Evolutionary conservation across 2,113 vertebrate genomes (phyloP), one percentile per base, ranked within the genome.

Genomic region (Pelecanus crispus): DNA sequence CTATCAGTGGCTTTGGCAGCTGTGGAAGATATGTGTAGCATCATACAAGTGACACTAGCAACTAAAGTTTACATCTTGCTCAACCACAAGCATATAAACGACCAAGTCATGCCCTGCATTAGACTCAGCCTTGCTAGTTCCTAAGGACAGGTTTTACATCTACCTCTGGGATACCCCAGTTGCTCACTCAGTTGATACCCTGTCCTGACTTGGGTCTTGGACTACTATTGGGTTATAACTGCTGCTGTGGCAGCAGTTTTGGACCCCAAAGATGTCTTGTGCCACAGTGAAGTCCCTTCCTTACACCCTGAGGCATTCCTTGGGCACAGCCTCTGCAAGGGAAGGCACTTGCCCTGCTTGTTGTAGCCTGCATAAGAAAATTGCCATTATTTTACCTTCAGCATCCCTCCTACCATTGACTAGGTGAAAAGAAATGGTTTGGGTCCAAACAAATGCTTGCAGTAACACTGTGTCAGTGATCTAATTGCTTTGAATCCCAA

Each of bases 21-120:
- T 59, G 12, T 49, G 55, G 29, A 68, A 73, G 36, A n/a, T n/a
- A 68, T 1, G 4, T 0, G 0, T 21, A 31, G 7, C 28, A n/a
- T 31, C 28, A 58, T 38, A 50, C 8, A 71, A 58, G 7, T 13
- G 44, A 47, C 21, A 36, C 44, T n/a, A 55, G 44, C 31, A 71
- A 59, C 31, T 45, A 55, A 15, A 68, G 44, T 26, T 89, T 38
- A n/a, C 22, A 49, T 18, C 55, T 58, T 63, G n/a, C 14, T 80
- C 32, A 56, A 38, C 8, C 22, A 67, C 13, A 59, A 53, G n/a
- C 36, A 62, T 1, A n/a, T 47, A 42, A 49, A 77, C 83, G 42
- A 75, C n/a, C 68, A 71, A 87, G 56, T 26, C 36, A 62, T 14
- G 15, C 4, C 26, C 32, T 55, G 40, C 16, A n/a, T 50, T 62